A percentile compares a stretch with the other conserved stretches of the same genome.
Conservation (phyloP, 2,797 vertebrate genomes). For the Leucoraja ocellata region DNA sequence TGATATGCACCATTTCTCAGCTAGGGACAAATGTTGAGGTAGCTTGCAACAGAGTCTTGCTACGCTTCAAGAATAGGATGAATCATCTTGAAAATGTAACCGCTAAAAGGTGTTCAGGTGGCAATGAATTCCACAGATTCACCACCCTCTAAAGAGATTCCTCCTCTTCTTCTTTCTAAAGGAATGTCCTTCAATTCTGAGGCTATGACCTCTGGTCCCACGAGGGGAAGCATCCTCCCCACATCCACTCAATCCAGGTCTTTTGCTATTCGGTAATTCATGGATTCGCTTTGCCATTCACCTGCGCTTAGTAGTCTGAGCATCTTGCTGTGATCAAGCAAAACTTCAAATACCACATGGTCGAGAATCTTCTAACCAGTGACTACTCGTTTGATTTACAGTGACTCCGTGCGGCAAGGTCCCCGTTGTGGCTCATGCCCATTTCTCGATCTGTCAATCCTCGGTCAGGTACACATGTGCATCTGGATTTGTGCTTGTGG, state of each 20-base stretch:
- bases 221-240: no score
- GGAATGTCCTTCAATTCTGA: no score
- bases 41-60: no score
- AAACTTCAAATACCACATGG: neutral
- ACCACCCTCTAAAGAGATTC: no score
- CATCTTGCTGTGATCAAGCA: neutral
- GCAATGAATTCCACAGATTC: no score
- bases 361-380: no score
- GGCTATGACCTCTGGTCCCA: no score
- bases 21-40: neutral
- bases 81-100: neutral
- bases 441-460: slow-evolving; percentile 20
- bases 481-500: neutral
- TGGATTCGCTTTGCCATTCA: neutral
- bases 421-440: neutral
- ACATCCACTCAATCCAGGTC: no score
- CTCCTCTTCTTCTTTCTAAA: no score
- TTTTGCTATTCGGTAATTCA: no score
- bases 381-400: neutral
- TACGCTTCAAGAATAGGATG: neutral
- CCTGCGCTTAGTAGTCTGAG: neutral
- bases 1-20: neutral
- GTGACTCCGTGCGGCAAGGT: slow-evolving; percentile 3
- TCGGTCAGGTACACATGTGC: neutral
- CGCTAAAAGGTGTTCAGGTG: neutral